Conservation (phyloP, 2,888 invertebrate species). For the Napeogenes sylphis region DNA sequence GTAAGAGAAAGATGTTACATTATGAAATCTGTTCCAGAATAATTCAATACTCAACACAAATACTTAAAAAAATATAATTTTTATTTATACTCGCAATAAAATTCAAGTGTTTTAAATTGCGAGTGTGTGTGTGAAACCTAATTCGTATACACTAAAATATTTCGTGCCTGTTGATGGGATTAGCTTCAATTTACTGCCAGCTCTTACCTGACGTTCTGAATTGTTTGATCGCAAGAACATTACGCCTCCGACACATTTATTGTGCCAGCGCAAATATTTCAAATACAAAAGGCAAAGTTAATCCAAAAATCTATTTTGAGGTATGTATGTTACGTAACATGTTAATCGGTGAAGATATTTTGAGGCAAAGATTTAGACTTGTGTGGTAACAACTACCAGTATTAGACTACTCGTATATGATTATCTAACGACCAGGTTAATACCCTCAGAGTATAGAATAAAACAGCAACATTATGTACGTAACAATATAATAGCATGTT, state of each 20-base stretch:
- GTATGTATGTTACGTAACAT: too few species aligned
- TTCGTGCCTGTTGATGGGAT: constrained; percentile 6
- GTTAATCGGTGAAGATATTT: too few species aligned
- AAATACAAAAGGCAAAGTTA: neutral
- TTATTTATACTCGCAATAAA: too few species aligned
- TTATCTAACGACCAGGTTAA: too few species aligned
- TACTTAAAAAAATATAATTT: too few species aligned
- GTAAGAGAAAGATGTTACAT: neutral
- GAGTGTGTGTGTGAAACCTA: neutral
- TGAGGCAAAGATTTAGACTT: too few species aligned
- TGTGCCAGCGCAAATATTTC: constrained; percentile 17
- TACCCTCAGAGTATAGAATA: too few species aligned
- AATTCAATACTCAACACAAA: too few species aligned
- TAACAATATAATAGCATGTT: too few species aligned
- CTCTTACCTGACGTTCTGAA: constrained; percentile 10
- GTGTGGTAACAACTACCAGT: too few species aligned
- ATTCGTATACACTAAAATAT: constrained; percentile 7
- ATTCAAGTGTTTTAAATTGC: neutral
- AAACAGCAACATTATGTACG: too few species aligned
- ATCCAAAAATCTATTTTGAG: neutral
- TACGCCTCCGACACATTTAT: constrained; percentile 11
- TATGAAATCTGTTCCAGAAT: neutral
- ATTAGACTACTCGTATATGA: too few species aligned
- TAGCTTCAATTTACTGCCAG: constrained; percentile 6
- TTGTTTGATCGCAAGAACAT: constrained; percentile 13